Evolutionary conservation across 2,797 vertebrate species (phyloP).

Genomic region (Tympanoctomys barrerae): DNA sequence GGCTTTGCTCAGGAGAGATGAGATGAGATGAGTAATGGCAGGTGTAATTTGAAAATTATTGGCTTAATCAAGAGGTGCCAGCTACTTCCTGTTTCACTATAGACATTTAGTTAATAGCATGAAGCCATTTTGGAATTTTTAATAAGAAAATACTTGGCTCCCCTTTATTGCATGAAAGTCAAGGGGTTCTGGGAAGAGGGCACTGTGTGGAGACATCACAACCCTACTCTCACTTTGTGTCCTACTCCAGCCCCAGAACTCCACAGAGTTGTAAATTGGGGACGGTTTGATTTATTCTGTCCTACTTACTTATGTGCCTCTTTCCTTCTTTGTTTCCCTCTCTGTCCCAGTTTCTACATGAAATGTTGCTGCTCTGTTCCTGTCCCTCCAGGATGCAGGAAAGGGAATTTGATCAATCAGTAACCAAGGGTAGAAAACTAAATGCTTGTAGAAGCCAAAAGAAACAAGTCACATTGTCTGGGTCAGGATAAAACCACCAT

Average conservation of each 20-base stretch:
- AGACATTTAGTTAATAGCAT: not conserved
- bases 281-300: not conserved
- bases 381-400: not conserved
- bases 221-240: not conserved
- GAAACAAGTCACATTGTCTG: not conserved
- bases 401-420: slow-evolving; percentile 67
- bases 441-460: slow-evolving; percentile 12
- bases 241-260: not conserved
- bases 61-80: not conserved
- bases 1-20: slow-evolving; percentile 18
- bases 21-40: not conserved
- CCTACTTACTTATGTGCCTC: not conserved
- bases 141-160: not conserved
- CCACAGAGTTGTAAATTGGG: not conserved
- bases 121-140: not conserved
- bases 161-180: not conserved
- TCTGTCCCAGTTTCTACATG: not conserved
- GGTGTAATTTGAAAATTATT: not conserved
- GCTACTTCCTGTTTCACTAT: not conserved
- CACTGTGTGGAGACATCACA: not conserved
- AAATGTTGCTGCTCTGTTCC: slow-evolving; percentile 28
- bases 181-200: not conserved
- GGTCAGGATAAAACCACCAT: not conserved
- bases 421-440: slow-evolving; percentile 55
- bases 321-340: not conserved